These are phyloP conservation scores for Papilio protenor DNA, from an alignment of 2,888 invertebrate species.

Conservation along the genomic window DNA sequence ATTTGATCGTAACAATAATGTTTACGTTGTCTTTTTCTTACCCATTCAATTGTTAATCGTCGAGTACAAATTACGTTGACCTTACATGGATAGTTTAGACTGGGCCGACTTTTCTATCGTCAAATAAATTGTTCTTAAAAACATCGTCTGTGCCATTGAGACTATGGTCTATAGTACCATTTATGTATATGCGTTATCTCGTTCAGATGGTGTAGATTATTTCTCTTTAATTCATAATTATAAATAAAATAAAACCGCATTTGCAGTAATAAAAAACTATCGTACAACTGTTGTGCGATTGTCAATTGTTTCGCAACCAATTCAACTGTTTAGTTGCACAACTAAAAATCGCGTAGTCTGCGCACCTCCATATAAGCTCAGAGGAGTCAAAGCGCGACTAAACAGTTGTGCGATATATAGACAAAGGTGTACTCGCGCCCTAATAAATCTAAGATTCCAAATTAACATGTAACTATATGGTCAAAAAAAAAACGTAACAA, in stretches of 20 bases:
- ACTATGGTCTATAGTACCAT: background rate
- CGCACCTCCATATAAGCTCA: no score
- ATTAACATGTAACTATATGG: background rate
- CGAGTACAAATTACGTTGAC: slow-evolving; percentile 12
- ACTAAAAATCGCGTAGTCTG: no score
- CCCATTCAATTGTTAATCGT: slow-evolving; percentile 7
- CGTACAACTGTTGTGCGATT: no score
- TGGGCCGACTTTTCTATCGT: background rate
- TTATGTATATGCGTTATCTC: background rate
- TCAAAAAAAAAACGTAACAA: background rate
- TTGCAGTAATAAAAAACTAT: no score
- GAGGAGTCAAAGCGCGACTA: no score
- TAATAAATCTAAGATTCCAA: background rate
- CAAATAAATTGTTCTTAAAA: background rate
- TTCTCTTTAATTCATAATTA: no score
- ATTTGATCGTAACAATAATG: slow-evolving; percentile 28
- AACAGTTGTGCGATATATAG: no score
- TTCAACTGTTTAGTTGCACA: no score
- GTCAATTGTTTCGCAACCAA: no score
- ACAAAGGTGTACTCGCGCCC: no score
- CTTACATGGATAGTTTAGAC: slow-evolving; percentile 9
- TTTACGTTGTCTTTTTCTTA: slow-evolving; percentile 16
- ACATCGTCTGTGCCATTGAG: background rate
- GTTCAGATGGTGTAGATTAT: no score
- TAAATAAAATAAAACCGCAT: no score